Evolutionary conservation across 53 echinoderm and acorn worm genomes (phyloP).

Genomic region (Hippasteria phrygiana): DNA sequence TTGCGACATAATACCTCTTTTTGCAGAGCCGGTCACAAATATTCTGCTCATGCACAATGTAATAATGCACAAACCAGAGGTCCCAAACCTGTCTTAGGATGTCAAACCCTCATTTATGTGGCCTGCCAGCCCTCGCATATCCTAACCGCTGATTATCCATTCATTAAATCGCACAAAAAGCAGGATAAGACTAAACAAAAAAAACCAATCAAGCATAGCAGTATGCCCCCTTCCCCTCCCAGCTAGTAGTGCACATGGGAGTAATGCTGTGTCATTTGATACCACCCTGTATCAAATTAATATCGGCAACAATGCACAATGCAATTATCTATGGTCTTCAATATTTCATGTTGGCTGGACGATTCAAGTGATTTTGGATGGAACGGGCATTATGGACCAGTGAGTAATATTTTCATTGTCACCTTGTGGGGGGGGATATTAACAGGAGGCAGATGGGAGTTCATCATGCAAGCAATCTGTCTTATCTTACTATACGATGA

Average conservation of each 20-base stretch:
- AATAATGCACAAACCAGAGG: no score
- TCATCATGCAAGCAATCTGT: neutral
- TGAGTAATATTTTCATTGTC: conserved; percentile 63
- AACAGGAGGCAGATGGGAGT: conserved; percentile 25
- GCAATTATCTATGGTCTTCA: conserved; percentile 50
- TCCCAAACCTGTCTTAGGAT: neutral
- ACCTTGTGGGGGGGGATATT: conserved; percentile 36
- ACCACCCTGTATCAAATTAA: conserved; percentile 37
- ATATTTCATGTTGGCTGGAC: conserved; percentile 36
- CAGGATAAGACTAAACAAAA: neutral
- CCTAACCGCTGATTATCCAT: conserved; percentile 3
- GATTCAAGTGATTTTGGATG: conserved; percentile 24
- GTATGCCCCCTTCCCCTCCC: neutral
- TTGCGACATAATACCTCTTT: no score
- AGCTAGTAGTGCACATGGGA: neutral
- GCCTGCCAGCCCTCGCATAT: neutral
- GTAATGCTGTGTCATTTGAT: conserved; percentile 1
- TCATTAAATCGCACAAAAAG: conserved; percentile 10
- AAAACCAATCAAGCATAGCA: conserved; percentile 14
- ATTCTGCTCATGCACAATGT: no score
- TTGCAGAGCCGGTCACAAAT: no score
- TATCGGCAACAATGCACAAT: conserved; percentile 58
- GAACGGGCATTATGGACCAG: conserved; percentile 52
- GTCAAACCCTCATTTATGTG: neutral
- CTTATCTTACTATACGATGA: neutral